Evolutionary conservation across 2,888 invertebrate species (phyloP).

Genomic region (Strigamia transsilvanica): DNA sequence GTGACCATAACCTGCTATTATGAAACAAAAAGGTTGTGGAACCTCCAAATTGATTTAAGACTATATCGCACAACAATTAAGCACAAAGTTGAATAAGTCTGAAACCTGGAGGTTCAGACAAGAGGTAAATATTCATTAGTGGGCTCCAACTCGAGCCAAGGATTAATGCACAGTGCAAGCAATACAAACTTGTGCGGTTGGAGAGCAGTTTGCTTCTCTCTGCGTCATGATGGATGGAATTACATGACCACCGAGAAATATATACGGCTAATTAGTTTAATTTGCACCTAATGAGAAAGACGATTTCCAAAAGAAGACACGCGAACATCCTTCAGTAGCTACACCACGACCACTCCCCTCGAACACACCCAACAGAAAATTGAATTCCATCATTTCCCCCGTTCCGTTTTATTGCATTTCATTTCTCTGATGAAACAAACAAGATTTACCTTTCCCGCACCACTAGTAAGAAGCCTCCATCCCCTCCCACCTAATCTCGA

Average conservation of each 20-base stretch:
- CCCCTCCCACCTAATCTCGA: background rate
- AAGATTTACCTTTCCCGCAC: constrained; percentile 2
- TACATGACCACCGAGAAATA: constrained; percentile 42
- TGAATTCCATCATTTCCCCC: background rate
- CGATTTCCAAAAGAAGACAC: constrained; percentile 33
- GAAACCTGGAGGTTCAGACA: constrained; percentile 10
- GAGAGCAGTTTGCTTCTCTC: constrained; percentile 3
- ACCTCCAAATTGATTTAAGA: background rate
- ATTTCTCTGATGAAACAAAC: constrained; percentile 19
- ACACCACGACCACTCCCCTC: constrained; percentile 9
- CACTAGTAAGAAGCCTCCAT: background rate
- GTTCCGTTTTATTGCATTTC: background rate
- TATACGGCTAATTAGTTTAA: constrained; percentile 44
- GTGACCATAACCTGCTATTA: no score
- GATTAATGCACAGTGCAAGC: constrained; percentile 26
- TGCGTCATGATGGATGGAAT: constrained; percentile 42
- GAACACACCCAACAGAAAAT: constrained; percentile 18
- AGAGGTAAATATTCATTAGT: constrained; percentile 32
- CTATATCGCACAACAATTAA: background rate
- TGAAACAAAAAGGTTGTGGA: background rate
- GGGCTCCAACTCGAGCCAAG: constrained; percentile 35
- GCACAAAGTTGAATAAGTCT: constrained; percentile 16
- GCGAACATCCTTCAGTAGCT: constrained; percentile 17
- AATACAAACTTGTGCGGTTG: constrained; percentile 36
- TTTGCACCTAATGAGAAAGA: constrained; percentile 44